phyloP scores from a whole-genome alignment of 1,140 invertebrate genomes.

The Macrobrachium nipponense region DNA sequence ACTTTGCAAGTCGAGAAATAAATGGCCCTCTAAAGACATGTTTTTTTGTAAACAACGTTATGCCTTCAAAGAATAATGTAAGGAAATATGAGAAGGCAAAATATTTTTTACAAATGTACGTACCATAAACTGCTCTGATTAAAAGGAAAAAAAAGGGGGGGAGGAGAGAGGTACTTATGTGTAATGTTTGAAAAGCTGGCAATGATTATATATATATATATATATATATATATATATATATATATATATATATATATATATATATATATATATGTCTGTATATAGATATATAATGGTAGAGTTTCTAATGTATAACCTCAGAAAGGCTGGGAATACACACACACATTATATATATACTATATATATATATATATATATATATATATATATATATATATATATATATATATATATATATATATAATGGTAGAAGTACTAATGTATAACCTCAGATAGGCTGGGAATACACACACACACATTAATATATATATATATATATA shows the following conservation, averaged over 20 bases:
- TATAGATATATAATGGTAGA: background rate
- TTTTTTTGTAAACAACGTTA: too few species aligned
- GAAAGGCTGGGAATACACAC: background rate
- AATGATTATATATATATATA: constrained; percentile 1
- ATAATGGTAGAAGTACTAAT: background rate
- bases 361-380: background rate
- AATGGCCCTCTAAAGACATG: too few species aligned
- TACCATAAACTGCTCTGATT: too few species aligned
- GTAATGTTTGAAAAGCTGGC: too few species aligned
- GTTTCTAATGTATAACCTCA: background rate
- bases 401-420: constrained; percentile 16
- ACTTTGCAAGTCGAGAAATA: too few species aligned
- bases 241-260: constrained; percentile 1
- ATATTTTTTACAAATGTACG: too few species aligned
- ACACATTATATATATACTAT: background rate
- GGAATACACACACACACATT: background rate
- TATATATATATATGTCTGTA: background rate
- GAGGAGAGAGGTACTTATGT: too few species aligned
- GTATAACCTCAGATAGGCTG: too few species aligned
- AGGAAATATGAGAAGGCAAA: too few species aligned
- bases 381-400: constrained; percentile 18
- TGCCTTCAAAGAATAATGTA: too few species aligned
- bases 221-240: constrained; percentile 20
- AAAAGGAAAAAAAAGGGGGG: too few species aligned
- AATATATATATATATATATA: background rate